Conservation (phyloP, 2,113 vertebrate species). For the Silurus asotus region DNA sequence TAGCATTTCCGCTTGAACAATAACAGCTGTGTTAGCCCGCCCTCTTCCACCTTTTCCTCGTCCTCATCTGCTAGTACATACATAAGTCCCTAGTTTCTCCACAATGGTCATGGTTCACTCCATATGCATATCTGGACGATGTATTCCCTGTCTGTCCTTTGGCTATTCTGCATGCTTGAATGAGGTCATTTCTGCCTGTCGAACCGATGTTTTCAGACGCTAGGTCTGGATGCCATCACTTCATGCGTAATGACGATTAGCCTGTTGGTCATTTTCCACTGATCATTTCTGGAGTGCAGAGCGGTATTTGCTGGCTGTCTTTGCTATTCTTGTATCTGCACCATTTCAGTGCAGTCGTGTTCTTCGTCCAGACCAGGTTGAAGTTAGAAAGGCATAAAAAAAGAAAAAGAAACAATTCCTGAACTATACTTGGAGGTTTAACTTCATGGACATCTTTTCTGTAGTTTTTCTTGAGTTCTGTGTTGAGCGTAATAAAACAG, state of each 20-base stretch:
- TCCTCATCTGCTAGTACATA: not conserved
- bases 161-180: not conserved
- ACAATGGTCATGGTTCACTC: not conserved
- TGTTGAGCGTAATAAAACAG: not conserved
- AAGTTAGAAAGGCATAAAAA: not conserved
- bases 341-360: not conserved
- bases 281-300: not conserved
- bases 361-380: not conserved
- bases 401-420: not conserved
- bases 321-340: not conserved
- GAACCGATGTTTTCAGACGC: not conserved
- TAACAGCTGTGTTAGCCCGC: not conserved
- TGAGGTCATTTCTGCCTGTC: not conserved
- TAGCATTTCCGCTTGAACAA: not conserved
- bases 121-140: not conserved
- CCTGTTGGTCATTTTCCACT: not conserved
- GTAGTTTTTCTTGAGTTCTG: not conserved
- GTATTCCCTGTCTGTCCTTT: not conserved
- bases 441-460: not conserved
- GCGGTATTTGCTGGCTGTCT: not conserved
- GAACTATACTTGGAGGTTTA: not conserved
- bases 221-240: not conserved
- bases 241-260: not conserved
- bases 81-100: not conserved
- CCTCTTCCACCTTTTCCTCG: not conserved